Evolutionary conservation across 64 coral and sea anemone genomes (phyloP).

Genomic region (Acropora yongei): DNA sequence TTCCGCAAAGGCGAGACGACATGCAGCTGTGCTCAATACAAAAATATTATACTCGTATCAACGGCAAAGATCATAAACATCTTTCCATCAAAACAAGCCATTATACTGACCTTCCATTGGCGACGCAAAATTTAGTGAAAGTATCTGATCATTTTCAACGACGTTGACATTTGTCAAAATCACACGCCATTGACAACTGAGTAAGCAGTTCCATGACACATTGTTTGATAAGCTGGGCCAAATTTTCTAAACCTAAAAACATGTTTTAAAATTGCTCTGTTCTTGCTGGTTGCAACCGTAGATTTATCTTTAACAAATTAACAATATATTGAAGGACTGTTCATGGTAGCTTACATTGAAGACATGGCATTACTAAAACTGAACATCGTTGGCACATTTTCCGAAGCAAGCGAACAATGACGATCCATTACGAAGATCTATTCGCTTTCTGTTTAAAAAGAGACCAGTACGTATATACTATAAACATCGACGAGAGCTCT

Average conservation of each 20-base stretch:
- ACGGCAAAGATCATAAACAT: not conserved
- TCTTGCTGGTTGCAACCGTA: not conserved
- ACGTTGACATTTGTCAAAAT: not conserved
- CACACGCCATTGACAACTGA: not conserved
- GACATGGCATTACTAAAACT: not conserved
- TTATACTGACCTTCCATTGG: conserved; percentile 2
- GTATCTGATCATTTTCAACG: not conserved
- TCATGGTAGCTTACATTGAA: not conserved
- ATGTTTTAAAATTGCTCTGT: not conserved
- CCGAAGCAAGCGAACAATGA: not conserved
- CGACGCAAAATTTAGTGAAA: not conserved
- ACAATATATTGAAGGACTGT: not conserved
- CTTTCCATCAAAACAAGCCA: conserved; percentile 17
- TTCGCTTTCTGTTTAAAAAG: not conserved
- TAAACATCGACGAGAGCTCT: not conserved
- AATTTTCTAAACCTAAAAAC: not conserved
- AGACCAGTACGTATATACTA: not conserved
- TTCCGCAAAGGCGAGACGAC: no score
- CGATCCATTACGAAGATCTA: not conserved
- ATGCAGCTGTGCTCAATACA: not conserved
- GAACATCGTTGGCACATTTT: not conserved
- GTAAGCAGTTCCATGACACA: not conserved
- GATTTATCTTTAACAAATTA: not conserved
- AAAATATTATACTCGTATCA: not conserved
- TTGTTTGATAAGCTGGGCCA: not conserved